Conservation (phyloP, 2,888 invertebrate species). For the Cephus rjabovi region DNA sequence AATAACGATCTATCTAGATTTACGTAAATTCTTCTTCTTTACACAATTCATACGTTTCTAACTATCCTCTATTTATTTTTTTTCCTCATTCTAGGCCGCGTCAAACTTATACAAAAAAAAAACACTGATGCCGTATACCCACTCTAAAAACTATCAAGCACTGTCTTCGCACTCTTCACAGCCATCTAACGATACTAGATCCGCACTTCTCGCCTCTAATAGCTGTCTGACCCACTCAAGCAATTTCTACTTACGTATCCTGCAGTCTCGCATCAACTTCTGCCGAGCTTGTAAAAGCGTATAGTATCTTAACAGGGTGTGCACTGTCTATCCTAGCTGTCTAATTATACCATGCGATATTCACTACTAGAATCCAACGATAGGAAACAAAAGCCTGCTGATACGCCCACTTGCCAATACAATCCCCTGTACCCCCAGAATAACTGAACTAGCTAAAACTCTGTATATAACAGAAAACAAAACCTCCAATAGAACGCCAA, state of each 20-base stretch:
- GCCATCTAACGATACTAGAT: too few species aligned
- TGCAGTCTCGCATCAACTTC: background rate
- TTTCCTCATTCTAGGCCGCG: background rate
- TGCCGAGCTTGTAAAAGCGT: background rate
- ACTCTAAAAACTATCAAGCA: background rate
- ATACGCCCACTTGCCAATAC: background rate
- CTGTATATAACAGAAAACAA: background rate
- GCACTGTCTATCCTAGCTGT: background rate
- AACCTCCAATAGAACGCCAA: too few species aligned
- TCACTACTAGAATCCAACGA: background rate
- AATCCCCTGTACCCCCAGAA: background rate
- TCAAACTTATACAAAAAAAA: background rate
- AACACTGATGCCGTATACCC: background rate
- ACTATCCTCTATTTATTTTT: background rate
- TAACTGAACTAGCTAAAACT: background rate
- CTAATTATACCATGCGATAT: background rate
- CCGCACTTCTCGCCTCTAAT: background rate
- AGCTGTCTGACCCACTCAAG: background rate
- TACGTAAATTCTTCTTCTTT: background rate
- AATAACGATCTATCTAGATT: background rate
- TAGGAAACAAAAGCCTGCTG: background rate
- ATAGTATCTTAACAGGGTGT: background rate
- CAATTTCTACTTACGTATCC: background rate
- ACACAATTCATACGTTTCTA: background rate
- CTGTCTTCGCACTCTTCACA: background rate